Conservation (phyloP, 2,888 invertebrate species). For the Branchinecta sandiegonensis region DNA sequence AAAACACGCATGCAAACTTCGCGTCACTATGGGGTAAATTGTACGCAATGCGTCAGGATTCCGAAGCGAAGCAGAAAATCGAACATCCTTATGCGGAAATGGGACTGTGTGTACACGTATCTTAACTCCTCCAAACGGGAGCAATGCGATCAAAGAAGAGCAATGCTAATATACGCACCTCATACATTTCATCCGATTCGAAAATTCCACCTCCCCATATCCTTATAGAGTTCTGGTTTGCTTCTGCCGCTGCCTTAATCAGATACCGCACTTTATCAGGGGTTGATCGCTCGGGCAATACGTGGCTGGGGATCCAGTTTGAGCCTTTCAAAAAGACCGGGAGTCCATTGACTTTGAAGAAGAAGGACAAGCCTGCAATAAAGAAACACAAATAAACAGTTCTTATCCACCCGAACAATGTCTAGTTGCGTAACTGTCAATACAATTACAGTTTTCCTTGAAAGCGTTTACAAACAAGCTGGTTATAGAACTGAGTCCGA, state of each 20-base stretch:
- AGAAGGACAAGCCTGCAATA: constrained; percentile 35
- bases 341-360: constrained; percentile 39
- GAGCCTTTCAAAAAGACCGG: constrained; percentile 42
- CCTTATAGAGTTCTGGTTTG: constrained; percentile 40
- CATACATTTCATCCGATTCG: constrained; percentile 40
- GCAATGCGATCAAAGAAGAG: constrained; percentile 30
- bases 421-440: no score
- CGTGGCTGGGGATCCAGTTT: constrained; percentile 41
- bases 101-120: neutral
- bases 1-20: no score
- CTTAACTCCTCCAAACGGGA: constrained; percentile 28
- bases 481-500: no score
- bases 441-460: no score
- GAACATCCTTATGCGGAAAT: no score
- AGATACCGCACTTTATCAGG: constrained; percentile 32
- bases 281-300: constrained; percentile 36
- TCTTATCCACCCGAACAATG: no score
- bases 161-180: constrained; percentile 26
- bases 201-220: constrained; percentile 34
- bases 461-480: no score
- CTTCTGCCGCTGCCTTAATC: constrained; percentile 35
- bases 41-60: no score
- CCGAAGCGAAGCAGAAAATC: no score
- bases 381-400: neutral
- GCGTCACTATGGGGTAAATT: no score